Conservation (phyloP, 2,113 vertebrate species). For the Plecotus auritus region DNA sequence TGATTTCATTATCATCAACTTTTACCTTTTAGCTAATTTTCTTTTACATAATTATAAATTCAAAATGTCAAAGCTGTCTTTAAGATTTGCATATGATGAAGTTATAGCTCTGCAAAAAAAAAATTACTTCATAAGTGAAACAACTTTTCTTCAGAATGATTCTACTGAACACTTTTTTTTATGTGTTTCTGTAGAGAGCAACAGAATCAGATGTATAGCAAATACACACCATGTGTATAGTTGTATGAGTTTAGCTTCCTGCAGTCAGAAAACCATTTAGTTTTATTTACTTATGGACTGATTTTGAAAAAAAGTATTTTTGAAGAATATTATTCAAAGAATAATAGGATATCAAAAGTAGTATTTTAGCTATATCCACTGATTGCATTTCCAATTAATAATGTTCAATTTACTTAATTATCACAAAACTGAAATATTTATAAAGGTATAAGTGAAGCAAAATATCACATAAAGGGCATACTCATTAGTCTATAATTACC, state of each 20-base stretch:
- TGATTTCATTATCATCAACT: background rate
- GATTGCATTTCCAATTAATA: conserved; percentile 79
- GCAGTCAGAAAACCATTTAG: background rate
- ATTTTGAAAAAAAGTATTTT: background rate
- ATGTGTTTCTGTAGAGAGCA: background rate
- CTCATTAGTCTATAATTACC: conserved; percentile 74
- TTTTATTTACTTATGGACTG: background rate
- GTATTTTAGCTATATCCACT: conserved; percentile 63
- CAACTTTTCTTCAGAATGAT: background rate
- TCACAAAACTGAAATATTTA: conserved; percentile 81
- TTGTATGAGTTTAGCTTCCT: background rate
- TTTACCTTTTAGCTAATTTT: background rate
- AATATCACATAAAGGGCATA: conserved; percentile 77
- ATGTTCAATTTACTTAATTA: conserved; percentile 81
- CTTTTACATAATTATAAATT: background rate
- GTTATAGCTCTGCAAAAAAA: background rate
- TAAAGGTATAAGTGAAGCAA: conserved; percentile 75
- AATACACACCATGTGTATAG: background rate
- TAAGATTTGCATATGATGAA: background rate
- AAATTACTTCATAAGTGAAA: background rate
- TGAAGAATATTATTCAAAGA: conserved; percentile 42
- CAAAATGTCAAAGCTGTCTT: background rate
- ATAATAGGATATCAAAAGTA: conserved; percentile 63
- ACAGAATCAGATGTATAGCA: background rate
- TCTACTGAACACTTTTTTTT: background rate